These are phyloP conservation scores for Microtus richardsoni DNA, from an alignment of 2,113 vertebrate genomes.

Conservation along the genomic window DNA sequence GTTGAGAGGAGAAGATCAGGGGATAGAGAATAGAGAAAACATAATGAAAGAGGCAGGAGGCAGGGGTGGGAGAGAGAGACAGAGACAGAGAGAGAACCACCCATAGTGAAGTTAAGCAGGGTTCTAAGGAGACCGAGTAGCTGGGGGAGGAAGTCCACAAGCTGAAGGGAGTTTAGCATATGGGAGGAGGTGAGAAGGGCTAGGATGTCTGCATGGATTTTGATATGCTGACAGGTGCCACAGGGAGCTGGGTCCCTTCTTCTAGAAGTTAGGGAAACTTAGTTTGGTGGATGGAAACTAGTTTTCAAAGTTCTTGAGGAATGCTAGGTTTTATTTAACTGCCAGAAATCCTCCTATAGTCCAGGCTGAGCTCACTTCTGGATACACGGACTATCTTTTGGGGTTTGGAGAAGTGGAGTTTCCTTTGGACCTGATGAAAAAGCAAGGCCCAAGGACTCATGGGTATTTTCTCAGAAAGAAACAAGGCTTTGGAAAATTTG, in stretches of 20 bases:
- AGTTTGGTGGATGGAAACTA: not conserved
- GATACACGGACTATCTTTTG: not conserved
- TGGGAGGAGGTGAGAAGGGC: not conserved
- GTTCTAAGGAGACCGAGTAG: not conserved
- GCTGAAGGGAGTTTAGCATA: not conserved
- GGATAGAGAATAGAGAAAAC: not conserved
- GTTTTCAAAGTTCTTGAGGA: not conserved
- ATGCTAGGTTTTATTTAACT: not conserved
- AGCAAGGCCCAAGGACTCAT: not conserved
- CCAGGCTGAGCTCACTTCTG: not conserved
- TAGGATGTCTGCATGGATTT: not conserved
- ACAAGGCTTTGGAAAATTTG: not conserved
- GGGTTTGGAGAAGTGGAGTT: not conserved
- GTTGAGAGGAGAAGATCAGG: not conserved
- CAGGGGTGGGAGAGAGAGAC: not conserved
- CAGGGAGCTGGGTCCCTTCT: not conserved
- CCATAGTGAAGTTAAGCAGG: not conserved
- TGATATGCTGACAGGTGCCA: not conserved
- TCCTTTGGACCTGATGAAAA: slow-evolving; percentile 10
- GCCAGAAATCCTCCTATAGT: not conserved
- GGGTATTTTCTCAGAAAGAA: slow-evolving; percentile 17
- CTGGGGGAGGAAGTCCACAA: not conserved
- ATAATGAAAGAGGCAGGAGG: not conserved
- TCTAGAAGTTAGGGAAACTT: not conserved
- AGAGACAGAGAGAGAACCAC: no score